Conservation (phyloP, 2,888 invertebrate species). For the Antheraea assamensis region DNA sequence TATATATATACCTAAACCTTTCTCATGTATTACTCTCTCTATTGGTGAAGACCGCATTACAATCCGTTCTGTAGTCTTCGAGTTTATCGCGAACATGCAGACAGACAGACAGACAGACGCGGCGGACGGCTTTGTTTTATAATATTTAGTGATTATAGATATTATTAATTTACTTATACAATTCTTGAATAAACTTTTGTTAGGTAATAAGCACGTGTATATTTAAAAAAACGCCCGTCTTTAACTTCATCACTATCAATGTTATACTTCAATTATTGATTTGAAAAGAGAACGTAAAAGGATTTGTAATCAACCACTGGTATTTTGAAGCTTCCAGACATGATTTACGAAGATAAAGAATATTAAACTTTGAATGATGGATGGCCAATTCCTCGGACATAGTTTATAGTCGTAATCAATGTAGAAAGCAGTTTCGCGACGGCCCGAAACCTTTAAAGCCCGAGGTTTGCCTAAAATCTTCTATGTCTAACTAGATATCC, state of each 20-base stretch:
- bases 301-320: background rate
- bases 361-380: slow-evolving; percentile 8
- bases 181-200: background rate
- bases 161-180: background rate
- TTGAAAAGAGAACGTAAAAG: background rate
- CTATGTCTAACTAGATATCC: background rate
- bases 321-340: background rate
- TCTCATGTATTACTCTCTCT: no score
- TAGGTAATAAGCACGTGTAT: background rate
- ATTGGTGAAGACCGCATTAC: no score
- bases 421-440: background rate
- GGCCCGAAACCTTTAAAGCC: background rate
- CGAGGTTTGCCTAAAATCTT: background rate
- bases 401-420: slow-evolving; percentile 11
- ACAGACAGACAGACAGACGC: no score
- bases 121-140: no score
- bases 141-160: no score
- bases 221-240: background rate
- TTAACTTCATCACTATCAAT: background rate
- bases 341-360: background rate
- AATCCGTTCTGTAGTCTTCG: no score
- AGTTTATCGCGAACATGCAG: no score
- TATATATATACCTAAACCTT: no score
- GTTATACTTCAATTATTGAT: background rate
- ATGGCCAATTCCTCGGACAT: slow-evolving; percentile 7